Conservation (phyloP, 1,140 invertebrate genomes). For the Heterodera carotae region DNA sequence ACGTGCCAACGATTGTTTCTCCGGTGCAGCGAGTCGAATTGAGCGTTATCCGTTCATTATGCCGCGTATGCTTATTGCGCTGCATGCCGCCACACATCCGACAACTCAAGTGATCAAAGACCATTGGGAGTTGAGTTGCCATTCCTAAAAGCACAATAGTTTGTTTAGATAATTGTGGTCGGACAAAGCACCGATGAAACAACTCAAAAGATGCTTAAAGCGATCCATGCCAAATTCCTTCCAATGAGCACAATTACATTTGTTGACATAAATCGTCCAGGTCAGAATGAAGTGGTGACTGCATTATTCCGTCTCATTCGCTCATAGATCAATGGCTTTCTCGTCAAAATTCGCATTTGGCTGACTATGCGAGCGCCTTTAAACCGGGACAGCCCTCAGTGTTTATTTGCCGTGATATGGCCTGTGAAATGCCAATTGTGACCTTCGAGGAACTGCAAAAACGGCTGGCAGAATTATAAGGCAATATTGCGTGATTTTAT, state of each 20-base stretch:
- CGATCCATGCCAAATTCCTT: conserved; percentile 23
- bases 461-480: conserved; percentile 15
- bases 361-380: conserved; percentile 9
- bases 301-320: not conserved
- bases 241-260: conserved; percentile 30
- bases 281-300: conserved; percentile 12
- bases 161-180: conserved; percentile 43
- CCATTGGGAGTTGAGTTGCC: not conserved
- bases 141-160: too few relatives aligned
- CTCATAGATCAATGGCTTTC: conserved; percentile 24
- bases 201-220: conserved; percentile 36
- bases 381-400: conserved; percentile 9
- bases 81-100: conserved; percentile 16
- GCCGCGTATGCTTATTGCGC: conserved; percentile 41
- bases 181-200: conserved; percentile 28
- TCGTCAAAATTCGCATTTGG: conserved; percentile 26
- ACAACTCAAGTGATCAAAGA: conserved; percentile 38
- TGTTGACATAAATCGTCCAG: conserved; percentile 22
- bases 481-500: not conserved
- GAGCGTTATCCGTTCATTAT: conserved; percentile 44
- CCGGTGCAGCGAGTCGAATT: conserved; percentile 40
- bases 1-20: conserved; percentile 43
- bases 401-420: conserved; percentile 25
- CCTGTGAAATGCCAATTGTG: conserved; percentile 32
- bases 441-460: conserved; percentile 29